Conservation (phyloP, 2,797 vertebrate species). For the Tapera naevia region DNA sequence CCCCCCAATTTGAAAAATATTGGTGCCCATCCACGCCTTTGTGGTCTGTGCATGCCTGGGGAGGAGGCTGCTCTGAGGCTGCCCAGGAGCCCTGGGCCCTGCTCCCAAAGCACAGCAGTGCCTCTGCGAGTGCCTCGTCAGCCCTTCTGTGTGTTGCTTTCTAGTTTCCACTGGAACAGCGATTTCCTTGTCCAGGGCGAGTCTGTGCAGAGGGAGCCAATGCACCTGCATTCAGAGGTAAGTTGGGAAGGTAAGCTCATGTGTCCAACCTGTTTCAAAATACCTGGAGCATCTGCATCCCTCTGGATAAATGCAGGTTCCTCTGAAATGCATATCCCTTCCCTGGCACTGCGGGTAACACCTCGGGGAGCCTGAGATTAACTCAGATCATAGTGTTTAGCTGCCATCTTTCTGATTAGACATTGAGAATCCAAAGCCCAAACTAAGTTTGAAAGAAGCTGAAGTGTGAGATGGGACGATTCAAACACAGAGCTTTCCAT, state of each 20-base stretch:
- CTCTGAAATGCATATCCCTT: accelerated
- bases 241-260: slow-evolving; percentile 26
- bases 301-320: background rate
- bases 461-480: background rate
- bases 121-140: background rate
- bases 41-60: background rate
- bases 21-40: background rate
- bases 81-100: background rate
- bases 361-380: background rate
- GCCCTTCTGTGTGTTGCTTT: background rate
- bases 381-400: background rate
- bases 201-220: background rate
- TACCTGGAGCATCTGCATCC: background rate
- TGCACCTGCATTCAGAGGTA: background rate
- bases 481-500: background rate
- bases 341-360: background rate
- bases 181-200: background rate
- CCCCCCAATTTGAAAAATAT: background rate
- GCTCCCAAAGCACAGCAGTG: accelerated
- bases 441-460: background rate
- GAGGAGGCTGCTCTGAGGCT: background rate
- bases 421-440: background rate
- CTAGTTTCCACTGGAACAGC: background rate
- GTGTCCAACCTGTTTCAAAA: background rate
- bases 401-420: background rate